A percentile compares a stretch with the other conserved stretches of the same genome.
These are phyloP conservation scores for Dipodomys merriami DNA, from an alignment of 2,113 vertebrate species.

Conservation along the genomic window DNA sequence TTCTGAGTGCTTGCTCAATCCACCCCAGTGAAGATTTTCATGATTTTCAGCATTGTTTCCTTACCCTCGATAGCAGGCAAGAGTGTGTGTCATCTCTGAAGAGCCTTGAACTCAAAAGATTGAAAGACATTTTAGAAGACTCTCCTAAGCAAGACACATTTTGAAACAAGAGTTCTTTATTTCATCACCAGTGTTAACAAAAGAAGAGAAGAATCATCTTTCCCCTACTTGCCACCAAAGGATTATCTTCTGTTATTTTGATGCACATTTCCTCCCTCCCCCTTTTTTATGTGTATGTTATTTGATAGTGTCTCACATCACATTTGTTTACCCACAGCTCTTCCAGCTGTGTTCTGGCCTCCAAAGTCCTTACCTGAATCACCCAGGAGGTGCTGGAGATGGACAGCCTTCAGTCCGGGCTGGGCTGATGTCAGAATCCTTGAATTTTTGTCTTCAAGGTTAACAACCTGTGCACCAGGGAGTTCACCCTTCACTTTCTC, in stretches of 20 bases:
- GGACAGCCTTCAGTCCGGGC: background rate
- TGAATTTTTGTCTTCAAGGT: slow-evolving; percentile 36
- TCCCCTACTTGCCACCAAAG: background rate
- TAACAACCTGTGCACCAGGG: slow-evolving; percentile 39
- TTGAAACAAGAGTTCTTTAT: background rate
- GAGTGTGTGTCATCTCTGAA: background rate
- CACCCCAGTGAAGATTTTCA: background rate
- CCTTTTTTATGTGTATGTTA: background rate
- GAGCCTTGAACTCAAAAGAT: background rate
- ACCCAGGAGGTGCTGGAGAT: background rate
- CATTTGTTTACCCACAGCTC: background rate
- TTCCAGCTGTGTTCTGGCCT: background rate
- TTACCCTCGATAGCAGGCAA: background rate
- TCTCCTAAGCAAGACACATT: background rate
- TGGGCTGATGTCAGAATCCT: background rate
- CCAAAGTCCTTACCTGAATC: background rate
- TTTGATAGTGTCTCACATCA: no score
- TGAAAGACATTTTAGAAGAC: slow-evolving; percentile 18
- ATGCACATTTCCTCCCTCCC: background rate
- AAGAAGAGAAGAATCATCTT: background rate
- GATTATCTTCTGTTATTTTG: background rate
- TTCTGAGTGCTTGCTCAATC: background rate
- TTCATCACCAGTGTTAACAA: background rate
- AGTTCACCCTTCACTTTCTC: slow-evolving; percentile 47
- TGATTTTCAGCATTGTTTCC: background rate